Evolutionary conservation across 2,797 vertebrate genomes (phyloP), one percentile per base, ranked within the genome.

Genomic region (Halcyon badia): DNA sequence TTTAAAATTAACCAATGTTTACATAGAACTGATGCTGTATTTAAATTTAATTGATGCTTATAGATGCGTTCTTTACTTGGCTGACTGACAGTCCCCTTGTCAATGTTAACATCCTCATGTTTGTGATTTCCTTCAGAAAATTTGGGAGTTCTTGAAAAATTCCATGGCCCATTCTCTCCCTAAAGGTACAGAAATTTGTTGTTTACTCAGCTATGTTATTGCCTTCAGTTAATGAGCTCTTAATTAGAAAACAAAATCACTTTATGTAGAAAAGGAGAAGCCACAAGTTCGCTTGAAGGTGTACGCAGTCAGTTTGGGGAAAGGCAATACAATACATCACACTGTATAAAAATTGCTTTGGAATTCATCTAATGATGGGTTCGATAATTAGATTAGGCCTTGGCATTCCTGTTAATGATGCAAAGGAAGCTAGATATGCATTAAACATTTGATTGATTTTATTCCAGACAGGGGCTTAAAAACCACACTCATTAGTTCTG

Each of bases 361-460:
- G 70, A 81, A 95, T 93, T 94, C 11, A 2, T n/a, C 54, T 94
- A 93, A 84, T 91, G 60, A 85, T 51, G 84, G 24, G 33, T 87
- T 83, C 49, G 89, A 70, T 93, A 92, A 90, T 62, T 87, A 91
- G 56, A 71, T 84, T 84, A 69, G 60, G 12, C 22, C 10, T 83
- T 54, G 84, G 25, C 8, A 49, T 89, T 97, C 77, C 46, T 89
- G 35, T 52, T 94, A 94, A 88, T 89, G 69, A 73, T 95, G 58
- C 35, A 86, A 88, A 90, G 75, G 76, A 95, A 81, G 80, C 30
- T 64, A 90, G 28, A 79, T 87, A 52, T 64, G 30, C 37, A 86
- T 82, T 88, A 89, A 95, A 93, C 1, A 51, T 56, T 81, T 93
- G 68, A 69, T 83, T 83, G 39, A 14, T 87, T 96, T 94, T 88